Percentiles rank a stretch among this genome's conserved stretches.
Conservation (phyloP, 2,888 invertebrate species). For the Tortrix viridana region DNA sequence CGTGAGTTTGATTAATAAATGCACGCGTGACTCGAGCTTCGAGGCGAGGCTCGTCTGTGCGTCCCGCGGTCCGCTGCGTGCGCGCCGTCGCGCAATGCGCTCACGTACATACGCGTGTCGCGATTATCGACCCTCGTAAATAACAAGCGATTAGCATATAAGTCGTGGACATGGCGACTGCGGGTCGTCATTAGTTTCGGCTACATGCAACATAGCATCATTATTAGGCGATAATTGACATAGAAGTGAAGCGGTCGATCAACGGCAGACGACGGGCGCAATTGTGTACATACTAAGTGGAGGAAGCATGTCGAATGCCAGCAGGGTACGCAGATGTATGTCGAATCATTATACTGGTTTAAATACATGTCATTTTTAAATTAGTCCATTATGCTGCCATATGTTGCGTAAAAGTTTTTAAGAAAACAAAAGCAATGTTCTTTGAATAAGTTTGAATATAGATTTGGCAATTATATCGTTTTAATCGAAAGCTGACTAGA, state of each 20-base stretch:
- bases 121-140: conserved; percentile 81
- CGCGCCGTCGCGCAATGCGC: conserved; percentile 68
- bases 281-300: conserved; percentile 67
- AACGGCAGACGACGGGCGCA: conserved; percentile 68
- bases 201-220: conserved; percentile 68
- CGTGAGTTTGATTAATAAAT: conserved; percentile 62
- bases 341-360: conserved; percentile 27
- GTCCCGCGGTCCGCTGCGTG: conserved; percentile 47
- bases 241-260: conserved; percentile 77
- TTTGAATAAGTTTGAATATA: conserved; percentile 11
- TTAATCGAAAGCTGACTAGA: conserved; percentile 37
- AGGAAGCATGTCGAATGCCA: conserved; percentile 51
- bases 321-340: conserved; percentile 40
- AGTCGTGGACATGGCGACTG: conserved; percentile 72
- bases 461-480: conserved; percentile 20
- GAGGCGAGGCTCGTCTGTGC: conserved; percentile 43
- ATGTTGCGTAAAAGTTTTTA: conserved; percentile 9
- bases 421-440: neutral
- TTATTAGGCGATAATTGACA: conserved; percentile 80
- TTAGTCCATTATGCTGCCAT: conserved; percentile 13
- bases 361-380: conserved; percentile 20
- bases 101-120: conserved; percentile 80
- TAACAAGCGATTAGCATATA: conserved; percentile 79
- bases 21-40: conserved; percentile 58
- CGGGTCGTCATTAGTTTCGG: conserved; percentile 75